Conservation (phyloP, 2,113 vertebrate species). For the Lontra canadensis region DNA sequence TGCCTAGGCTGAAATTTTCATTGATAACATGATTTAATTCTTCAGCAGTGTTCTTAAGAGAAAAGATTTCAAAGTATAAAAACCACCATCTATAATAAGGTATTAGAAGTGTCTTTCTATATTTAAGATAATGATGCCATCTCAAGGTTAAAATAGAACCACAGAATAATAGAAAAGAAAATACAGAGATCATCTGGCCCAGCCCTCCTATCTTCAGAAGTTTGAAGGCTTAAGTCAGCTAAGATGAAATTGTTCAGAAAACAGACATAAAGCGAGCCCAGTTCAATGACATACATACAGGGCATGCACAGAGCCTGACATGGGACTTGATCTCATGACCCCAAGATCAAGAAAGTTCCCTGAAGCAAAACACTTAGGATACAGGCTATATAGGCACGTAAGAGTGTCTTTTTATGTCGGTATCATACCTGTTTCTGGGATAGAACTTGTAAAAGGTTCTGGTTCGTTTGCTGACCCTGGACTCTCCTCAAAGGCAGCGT, state of each 20-base stretch:
- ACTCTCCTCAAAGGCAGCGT: constrained; percentile 78
- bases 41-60: constrained; percentile 38
- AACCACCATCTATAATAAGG: constrained; percentile 36
- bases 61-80: constrained; percentile 34
- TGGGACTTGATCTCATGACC: no score
- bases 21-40: constrained; percentile 49
- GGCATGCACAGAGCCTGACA: no score
- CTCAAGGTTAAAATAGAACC: constrained; percentile 53
- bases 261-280: background rate
- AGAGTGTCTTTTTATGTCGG: background rate
- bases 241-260: constrained; percentile 31
- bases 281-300: background rate
- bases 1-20: background rate
- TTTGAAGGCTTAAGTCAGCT: constrained; percentile 6
- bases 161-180: constrained; percentile 59
- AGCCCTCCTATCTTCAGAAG: constrained; percentile 22
- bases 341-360: background rate
- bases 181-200: constrained; percentile 9
- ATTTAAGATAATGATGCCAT: constrained; percentile 45
- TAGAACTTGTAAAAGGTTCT: constrained; percentile 63
- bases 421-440: constrained; percentile 84
- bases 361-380: background rate
- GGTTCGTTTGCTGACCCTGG: constrained; percentile 47
- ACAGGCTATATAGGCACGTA: background rate
- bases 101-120: constrained; percentile 41